Percentiles rank a stretch among this genome's conserved stretches.
Evolutionary conservation across 1,140 invertebrate species (phyloP).

Genomic region (Danaus plexippus): DNA sequence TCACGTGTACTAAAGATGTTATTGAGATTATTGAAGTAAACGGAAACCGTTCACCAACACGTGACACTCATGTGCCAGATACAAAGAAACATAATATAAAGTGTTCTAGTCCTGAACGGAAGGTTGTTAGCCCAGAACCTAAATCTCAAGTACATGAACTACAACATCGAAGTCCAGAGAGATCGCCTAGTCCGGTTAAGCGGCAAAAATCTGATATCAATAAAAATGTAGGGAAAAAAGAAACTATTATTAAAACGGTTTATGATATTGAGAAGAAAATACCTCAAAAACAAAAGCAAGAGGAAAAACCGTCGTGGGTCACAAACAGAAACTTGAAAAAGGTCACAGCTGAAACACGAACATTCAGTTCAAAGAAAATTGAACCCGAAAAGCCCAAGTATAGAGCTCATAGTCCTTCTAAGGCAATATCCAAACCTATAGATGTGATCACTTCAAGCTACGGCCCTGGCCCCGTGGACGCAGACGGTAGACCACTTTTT

Average conservation of each 20-base stretch:
- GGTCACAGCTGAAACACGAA: constrained; percentile 55
- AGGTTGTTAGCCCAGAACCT: constrained; percentile 17
- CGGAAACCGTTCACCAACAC: constrained; percentile 51
- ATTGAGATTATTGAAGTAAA: constrained; percentile 42
- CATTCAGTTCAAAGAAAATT: constrained; percentile 56
- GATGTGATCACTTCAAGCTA: constrained; percentile 85
- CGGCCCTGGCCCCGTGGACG: constrained; percentile 84
- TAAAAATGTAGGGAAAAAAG: constrained; percentile 39
- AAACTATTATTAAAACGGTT: constrained; percentile 49
- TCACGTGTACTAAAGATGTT: constrained; percentile 40
- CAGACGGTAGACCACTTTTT: constrained; percentile 82
- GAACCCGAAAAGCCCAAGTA: constrained; percentile 59
- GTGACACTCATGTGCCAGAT: constrained; percentile 30
- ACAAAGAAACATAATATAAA: constrained; percentile 4
- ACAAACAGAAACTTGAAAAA: constrained; percentile 71
- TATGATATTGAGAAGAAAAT: constrained; percentile 52
- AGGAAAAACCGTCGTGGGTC: constrained; percentile 72
- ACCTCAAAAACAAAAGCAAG: constrained; percentile 39
- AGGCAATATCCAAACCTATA: constrained; percentile 50
- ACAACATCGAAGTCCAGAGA: constrained; percentile 18
- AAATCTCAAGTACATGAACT: constrained; percentile 25
- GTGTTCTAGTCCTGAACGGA: constrained; percentile 11
- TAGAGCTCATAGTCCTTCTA: constrained; percentile 54
- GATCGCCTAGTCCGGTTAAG: constrained; percentile 40
- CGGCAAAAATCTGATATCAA: constrained; percentile 14